Conservation (phyloP, 2,113 vertebrate genomes). For the Motacilla alba region DNA sequence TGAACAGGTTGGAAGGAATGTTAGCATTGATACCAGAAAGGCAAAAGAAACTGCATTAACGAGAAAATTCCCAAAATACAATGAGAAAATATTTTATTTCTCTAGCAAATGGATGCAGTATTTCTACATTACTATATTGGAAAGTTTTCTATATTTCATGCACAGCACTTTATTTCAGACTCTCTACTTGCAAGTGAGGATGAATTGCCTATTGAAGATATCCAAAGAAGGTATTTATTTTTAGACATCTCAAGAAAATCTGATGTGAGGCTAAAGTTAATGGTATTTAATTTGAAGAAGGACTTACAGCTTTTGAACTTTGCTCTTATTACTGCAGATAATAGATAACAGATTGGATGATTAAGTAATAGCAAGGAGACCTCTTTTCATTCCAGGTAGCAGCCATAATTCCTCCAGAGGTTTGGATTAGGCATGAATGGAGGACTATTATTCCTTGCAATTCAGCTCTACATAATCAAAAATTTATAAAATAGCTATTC, state of each 20-base stretch:
- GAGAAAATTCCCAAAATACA: background rate
- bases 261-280: background rate
- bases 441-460: background rate
- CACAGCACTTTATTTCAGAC: background rate
- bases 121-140: background rate
- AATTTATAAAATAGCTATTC: background rate
- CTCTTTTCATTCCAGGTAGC: background rate
- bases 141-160: background rate
- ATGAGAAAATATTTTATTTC: background rate
- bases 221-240: background rate
- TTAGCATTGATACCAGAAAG: background rate
- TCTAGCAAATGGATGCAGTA: background rate
- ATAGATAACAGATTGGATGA: background rate
- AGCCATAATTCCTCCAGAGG: background rate
- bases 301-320: conserved; percentile 20
- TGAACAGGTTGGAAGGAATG: background rate
- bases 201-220: background rate
- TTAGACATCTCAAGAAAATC: background rate
- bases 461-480: background rate
- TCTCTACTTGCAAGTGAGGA: background rate
- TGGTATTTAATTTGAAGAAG: conserved; percentile 13
- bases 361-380: conserved; percentile 10
- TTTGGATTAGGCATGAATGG: background rate
- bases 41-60: background rate
- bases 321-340: conserved; percentile 7